phyloP scores from a whole-genome alignment of 1,140 invertebrate genomes.

The Paraescarpia echinospica region DNA sequence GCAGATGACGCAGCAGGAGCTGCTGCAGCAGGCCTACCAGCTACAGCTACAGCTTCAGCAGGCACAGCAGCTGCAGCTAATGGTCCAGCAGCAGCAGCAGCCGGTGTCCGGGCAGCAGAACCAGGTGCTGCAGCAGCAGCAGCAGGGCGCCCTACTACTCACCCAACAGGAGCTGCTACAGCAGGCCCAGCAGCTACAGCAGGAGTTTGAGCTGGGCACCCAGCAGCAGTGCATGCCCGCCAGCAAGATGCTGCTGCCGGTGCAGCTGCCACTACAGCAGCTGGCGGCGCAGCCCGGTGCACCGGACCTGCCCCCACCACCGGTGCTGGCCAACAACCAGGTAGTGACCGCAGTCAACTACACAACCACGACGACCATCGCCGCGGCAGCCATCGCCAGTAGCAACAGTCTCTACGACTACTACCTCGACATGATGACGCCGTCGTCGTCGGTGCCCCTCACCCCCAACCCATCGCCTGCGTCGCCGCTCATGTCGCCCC shows the following conservation, averaged over 20 bases:
- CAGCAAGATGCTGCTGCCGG: constrained; percentile 23
- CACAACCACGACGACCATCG: constrained; percentile 15
- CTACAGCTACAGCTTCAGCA: constrained; percentile 46
- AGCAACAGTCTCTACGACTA: constrained; percentile 24
- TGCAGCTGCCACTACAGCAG: constrained; percentile 39
- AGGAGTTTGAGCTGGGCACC: constrained; percentile 39
- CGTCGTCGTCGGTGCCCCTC: constrained; percentile 40
- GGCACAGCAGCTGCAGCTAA: constrained; percentile 39
- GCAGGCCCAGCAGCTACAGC: constrained; percentile 47
- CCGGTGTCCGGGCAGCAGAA: constrained; percentile 14
- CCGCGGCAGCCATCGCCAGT: constrained; percentile 2
- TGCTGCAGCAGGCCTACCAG: constrained; percentile 33
- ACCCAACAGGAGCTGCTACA: constrained; percentile 36
- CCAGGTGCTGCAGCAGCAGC: constrained; percentile 26
- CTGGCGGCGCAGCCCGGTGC: constrained; percentile 39
- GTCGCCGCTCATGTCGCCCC: constrained; percentile 42
- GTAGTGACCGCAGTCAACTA: constrained; percentile 29
- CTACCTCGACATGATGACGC: constrained; percentile 37
- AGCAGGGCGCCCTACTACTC: constrained; percentile 27
- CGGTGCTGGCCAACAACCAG: constrained; percentile 21
- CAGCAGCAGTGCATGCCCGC: constrained; percentile 34
- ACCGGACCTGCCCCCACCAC: constrained; percentile 19
- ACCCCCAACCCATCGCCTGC: constrained; percentile 47
- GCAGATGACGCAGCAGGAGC: constrained; percentile 36
- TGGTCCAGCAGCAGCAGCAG: constrained; percentile 42